Evolutionary conservation across 2,888 invertebrate species (phyloP), one percentile per base, ranked within the genome.

Genomic region (Synergus japonicus): DNA sequence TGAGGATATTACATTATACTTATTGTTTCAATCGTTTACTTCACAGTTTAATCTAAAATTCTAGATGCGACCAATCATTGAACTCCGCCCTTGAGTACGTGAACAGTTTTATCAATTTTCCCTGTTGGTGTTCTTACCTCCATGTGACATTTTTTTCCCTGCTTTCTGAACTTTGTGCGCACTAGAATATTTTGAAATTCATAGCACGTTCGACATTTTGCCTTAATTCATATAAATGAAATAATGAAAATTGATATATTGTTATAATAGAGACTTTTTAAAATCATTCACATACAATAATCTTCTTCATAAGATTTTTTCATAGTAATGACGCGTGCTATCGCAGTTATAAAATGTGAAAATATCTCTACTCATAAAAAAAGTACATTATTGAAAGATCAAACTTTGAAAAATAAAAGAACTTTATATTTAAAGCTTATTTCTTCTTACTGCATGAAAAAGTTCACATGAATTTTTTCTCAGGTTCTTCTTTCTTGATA

Each of bases 61-160:
- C 22, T 60, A 60, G 60, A 60, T 18, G 22, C 60, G 22, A 3
- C 18, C 18, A 60, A 60, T 60, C 60, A 22, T 60, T 22, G 60
- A 22, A 60, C 60, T 60, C 22, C 22, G 22, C 60, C 60, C 18
- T 60, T 60, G 60, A 60, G 22, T 60, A 60, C 60, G 60, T 60
- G 60, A 60, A 60, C 22, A 18, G 60, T 22, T 60, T 60, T 18
- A 60, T 22, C 9, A 22, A 22, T 60, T 0, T 60, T 60, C 12
- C 22, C 22, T 60, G 22, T 60, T n/a, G 54, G 8, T 54, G n/a
- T 54, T 54, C 54, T 54, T 54, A 54, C 8, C 8, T 54, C 5
- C n/a, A 8, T 54, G 54, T 54, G n/a, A 54, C 54, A n/a, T 54
- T 54, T 54, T n/a, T n/a, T 54, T 54, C 54, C n/a, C 54, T 54